These are phyloP conservation scores for Meiosimyza decipiens DNA, from an alignment of 2,888 invertebrate genomes.

Conservation along the genomic window DNA sequence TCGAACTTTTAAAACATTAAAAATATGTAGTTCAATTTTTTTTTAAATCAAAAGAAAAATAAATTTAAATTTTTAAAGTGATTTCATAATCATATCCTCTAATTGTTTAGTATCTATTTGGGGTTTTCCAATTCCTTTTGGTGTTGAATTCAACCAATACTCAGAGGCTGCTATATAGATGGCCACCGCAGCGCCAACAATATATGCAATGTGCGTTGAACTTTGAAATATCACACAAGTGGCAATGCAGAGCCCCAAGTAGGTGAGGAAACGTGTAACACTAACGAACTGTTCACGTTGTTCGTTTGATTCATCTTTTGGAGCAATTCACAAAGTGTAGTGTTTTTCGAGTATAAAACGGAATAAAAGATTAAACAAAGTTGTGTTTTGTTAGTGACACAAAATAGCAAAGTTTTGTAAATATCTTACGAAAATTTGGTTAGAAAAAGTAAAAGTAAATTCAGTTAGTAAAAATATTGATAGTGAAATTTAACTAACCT, in stretches of 20 bases:
- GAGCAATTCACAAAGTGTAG: neutral
- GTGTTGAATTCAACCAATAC: conserved; percentile 72
- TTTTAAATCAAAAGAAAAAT: neutral
- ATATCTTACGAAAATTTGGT: neutral
- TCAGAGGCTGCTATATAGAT: conserved; percentile 88
- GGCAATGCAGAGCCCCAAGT: conserved; percentile 84
- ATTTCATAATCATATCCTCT: conserved; percentile 66
- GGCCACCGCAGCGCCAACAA: conserved; percentile 83
- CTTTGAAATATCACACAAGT: conserved; percentile 88
- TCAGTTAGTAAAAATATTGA: neutral
- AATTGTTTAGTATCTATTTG: conserved; percentile 64
- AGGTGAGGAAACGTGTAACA: conserved; percentile 82
- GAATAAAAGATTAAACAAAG: neutral
- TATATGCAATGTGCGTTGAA: conserved; percentile 79
- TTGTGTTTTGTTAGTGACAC: neutral
- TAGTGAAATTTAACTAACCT: conserved; percentile 68
- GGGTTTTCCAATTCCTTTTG: conserved; percentile 56
- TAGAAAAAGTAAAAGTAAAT: neutral
- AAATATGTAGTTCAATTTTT: conserved; percentile 5
- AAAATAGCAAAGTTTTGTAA: too few relatives aligned
- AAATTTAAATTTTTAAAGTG: conserved; percentile 51
- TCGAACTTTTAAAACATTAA: neutral
- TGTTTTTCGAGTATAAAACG: neutral
- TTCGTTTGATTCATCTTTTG: conserved; percentile 67
- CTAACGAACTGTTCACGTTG: conserved; percentile 71